Conservation (phyloP, 2,113 vertebrate genomes). For the Cromileptes altivelis region DNA sequence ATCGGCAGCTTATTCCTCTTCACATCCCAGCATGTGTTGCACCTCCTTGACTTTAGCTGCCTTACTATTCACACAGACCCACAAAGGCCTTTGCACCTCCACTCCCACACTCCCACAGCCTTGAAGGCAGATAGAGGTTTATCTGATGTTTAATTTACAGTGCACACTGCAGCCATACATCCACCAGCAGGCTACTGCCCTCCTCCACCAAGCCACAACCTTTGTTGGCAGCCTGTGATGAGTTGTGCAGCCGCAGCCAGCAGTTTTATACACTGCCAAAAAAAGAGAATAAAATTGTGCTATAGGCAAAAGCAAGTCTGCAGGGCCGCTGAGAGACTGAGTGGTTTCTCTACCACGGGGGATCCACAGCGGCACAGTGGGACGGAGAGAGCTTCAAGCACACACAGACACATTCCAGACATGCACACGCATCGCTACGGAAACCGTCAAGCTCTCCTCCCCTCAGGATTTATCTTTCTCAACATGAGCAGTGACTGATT, state of each 20-base stretch:
- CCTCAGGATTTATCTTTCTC: slow-evolving; percentile 23
- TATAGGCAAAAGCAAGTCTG: slow-evolving; percentile 41
- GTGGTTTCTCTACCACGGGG: slow-evolving; percentile 42
- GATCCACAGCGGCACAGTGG: slow-evolving; percentile 40
- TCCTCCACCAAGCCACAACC: slow-evolving; percentile 34
- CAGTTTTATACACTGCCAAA: slow-evolving; percentile 48
- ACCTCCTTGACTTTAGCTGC: slow-evolving; percentile 51
- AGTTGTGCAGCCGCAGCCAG: slow-evolving; percentile 46
- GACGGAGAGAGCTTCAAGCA: slow-evolving; percentile 10
- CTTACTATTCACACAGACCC: slow-evolving; percentile 30
- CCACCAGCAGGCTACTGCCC: slow-evolving; percentile 31
- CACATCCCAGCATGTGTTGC: slow-evolving; percentile 62
- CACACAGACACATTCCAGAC: slow-evolving; percentile 60
- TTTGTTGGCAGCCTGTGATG: slow-evolving; percentile 37
- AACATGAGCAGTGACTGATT: slow-evolving; percentile 3
- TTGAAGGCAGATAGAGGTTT: slow-evolving; percentile 39
- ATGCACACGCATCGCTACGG: slow-evolving; percentile 39
- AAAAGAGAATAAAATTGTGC: slow-evolving; percentile 52
- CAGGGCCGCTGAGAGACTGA: slow-evolving; percentile 32
- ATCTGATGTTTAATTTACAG: slow-evolving; percentile 66
- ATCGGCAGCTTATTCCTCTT: slow-evolving; percentile 58
- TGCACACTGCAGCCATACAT: slow-evolving; percentile 29
- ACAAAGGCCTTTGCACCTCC: slow-evolving; percentile 23
- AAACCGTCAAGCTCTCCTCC: slow-evolving; percentile 36
- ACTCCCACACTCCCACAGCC: slow-evolving; percentile 36